Conservation (phyloP, 2,888 invertebrate species). For the Macaria liturata region DNA sequence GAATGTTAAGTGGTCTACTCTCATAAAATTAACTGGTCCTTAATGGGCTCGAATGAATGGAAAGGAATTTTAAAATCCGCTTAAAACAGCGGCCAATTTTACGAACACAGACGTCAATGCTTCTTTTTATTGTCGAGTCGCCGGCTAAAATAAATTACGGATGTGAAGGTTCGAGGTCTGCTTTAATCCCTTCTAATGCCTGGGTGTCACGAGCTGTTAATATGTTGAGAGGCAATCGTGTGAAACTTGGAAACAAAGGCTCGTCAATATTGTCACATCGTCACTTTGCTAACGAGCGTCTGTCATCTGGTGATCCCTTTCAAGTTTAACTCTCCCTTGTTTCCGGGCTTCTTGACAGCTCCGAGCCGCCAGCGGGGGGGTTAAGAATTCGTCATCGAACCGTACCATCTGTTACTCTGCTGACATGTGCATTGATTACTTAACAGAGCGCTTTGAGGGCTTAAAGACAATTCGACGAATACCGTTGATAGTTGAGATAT, state of each 20-base stretch:
- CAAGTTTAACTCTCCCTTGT: slow-evolving; percentile 55
- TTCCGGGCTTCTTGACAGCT: slow-evolving; percentile 62
- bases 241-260: slow-evolving; percentile 58
- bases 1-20: slow-evolving; percentile 62
- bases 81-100: slow-evolving; percentile 48
- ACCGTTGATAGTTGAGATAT: slow-evolving; percentile 21
- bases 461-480: slow-evolving; percentile 1
- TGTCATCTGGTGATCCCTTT: slow-evolving; percentile 72
- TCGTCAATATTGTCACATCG: slow-evolving; percentile 65
- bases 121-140: slow-evolving; percentile 39
- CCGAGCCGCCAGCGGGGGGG: slow-evolving; percentile 39
- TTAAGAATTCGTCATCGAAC: slow-evolving; percentile 40
- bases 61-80: slow-evolving; percentile 62
- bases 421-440: slow-evolving; percentile 20
- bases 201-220: slow-evolving; percentile 47
- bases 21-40: slow-evolving; percentile 65
- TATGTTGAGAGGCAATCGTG: slow-evolving; percentile 64
- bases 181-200: slow-evolving; percentile 33
- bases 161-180: slow-evolving; percentile 38
- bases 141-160: slow-evolving; percentile 30
- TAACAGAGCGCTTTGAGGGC: slow-evolving; percentile 10
- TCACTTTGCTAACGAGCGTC: slow-evolving; percentile 74
- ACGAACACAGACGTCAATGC: slow-evolving; percentile 38
- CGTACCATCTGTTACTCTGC: slow-evolving; percentile 38
- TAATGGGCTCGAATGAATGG: slow-evolving; percentile 58